Evolutionary conservation across 2,888 invertebrate species (phyloP), one percentile per base, ranked within the genome.

Genomic region (Tholera decimalis): DNA sequence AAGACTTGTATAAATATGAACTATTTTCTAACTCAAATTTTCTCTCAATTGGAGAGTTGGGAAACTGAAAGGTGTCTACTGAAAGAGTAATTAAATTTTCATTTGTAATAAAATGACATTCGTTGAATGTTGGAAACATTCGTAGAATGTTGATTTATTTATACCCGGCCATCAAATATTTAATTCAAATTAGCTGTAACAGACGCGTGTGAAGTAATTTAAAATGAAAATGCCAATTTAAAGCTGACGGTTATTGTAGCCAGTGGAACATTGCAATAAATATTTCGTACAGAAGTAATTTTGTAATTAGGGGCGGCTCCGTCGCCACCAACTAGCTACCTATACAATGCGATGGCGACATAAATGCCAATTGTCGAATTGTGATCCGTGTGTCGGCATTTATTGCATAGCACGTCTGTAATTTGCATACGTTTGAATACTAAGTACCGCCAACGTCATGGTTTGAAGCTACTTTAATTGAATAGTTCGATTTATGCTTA

Each of bases 361-460:
- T 91, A 93, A 93, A 93, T 93, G 93, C 87, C 93, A 94, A 94
- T 94, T 92, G 93, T 92, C 93, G 93, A 94, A 94, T 94, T 93
- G 94, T 94, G 95, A 95, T 94, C 94, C 91, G 92, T 91, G 89
- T 93, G 91, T 92, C 93, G 91, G 93, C 94, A 94, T 95, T 95
- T 95, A 95, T 95, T 95, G 94, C 94, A 93, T 92, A 92, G 93
- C 94, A 93, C 94, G 94, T 92, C 92, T 92, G 92, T 91, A 93
- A 95, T 95, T 95, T 95, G 94, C 95, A 95, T 95, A 92, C 92
- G 95, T 95, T 95, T 95, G 95, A 94, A 95, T 95, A 94, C 92
- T 93, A 94, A 95, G 92, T 93, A 89, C 88, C 86, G 79, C 76
- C 84, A 85, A 88, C 91, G 93, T 92, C 93, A 94, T 85, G 90